These are phyloP conservation scores for Rattus rattus DNA, from an alignment of 2,113 vertebrate genomes.

Conservation along the genomic window DNA sequence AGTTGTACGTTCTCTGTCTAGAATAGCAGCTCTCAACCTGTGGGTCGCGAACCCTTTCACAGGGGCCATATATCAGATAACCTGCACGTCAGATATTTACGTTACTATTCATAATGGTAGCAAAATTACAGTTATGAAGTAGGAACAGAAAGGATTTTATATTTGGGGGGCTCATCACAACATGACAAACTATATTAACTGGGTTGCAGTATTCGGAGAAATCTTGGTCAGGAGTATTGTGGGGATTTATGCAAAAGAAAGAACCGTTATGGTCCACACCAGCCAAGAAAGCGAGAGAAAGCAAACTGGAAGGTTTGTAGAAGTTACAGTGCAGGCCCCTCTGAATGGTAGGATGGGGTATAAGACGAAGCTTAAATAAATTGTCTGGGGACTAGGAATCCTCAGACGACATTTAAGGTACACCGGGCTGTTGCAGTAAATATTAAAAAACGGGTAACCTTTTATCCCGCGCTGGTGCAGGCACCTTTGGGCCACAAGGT, in stretches of 20 bases:
- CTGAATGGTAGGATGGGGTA: not conserved
- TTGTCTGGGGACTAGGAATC: not conserved
- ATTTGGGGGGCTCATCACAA: not conserved
- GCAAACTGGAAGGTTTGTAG: not conserved
- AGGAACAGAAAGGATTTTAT: not conserved
- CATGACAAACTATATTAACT: not conserved
- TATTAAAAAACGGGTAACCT: too few relatives aligned
- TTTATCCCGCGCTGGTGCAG: too few relatives aligned
- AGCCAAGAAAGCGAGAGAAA: not conserved
- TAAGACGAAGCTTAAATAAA: conserved; percentile 35
- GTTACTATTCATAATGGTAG: not conserved
- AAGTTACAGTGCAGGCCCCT: not conserved
- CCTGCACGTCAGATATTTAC: not conserved
- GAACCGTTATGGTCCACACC: not conserved
- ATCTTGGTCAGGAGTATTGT: not conserved
- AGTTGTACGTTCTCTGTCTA: not conserved
- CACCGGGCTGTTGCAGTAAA: not conserved
- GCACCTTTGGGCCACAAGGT: too few relatives aligned
- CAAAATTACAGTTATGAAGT: not conserved
- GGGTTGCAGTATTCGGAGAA: not conserved
- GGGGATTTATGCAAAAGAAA: not conserved
- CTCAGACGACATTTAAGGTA: conserved; percentile 32
- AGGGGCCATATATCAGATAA: not conserved
- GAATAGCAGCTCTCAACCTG: not conserved
- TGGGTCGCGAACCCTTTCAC: not conserved